phyloP scores from a whole-genome alignment of 2,888 invertebrate species.

The Sarcophaga caerulescens region DNA sequence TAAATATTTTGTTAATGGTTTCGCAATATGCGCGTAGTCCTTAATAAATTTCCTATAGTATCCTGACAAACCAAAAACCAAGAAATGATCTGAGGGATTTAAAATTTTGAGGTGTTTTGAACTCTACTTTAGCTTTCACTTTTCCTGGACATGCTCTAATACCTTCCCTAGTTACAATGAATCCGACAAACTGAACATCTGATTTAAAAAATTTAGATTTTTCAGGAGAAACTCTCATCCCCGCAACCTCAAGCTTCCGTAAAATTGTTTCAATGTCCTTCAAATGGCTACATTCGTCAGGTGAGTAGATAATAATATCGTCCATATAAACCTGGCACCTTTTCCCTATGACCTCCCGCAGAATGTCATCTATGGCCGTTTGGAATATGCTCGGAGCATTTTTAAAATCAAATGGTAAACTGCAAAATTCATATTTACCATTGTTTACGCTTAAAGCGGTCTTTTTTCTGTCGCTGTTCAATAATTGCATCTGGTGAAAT shows the following conservation, averaged over 20 bases:
- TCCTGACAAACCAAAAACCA: not conserved
- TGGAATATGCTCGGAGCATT: no score
- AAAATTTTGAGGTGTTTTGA: not conserved
- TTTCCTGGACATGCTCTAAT: not conserved
- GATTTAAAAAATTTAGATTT: not conserved
- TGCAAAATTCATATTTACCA: no score
- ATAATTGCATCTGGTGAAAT: no score
- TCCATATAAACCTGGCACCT: not conserved
- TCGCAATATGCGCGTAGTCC: not conserved
- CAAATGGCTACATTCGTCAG: no score
- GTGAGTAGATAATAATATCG: not conserved
- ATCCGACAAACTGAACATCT: no score
- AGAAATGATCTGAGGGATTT: no score
- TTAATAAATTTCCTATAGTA: not conserved
- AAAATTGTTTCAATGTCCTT: no score
- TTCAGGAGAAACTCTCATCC: not conserved
- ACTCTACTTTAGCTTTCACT: not conserved
- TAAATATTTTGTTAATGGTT: no score
- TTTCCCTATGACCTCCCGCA: not conserved
- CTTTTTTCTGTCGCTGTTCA: no score
- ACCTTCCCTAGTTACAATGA: not conserved
- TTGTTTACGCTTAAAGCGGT: no score
- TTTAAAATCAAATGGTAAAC: no score
- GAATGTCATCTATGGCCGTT: not conserved
- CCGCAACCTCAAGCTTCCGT: not conserved